Evolutionary conservation across 2,797 vertebrate species (phyloP).

Genomic region (Apogon talboti): DNA sequence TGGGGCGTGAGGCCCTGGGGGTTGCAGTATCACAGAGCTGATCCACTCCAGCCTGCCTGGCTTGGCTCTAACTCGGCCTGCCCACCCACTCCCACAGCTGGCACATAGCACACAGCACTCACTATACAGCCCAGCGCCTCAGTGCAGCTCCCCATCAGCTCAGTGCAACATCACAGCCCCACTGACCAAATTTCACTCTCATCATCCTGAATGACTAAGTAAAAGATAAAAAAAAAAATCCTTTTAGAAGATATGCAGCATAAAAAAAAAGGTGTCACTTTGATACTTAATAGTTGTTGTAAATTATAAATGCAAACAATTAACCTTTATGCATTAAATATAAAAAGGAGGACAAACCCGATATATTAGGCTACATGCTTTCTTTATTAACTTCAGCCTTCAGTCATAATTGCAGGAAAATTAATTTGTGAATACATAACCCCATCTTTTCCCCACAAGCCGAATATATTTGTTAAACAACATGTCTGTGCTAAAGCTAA

Average conservation of each 20-base stretch:
- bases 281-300: not conserved
- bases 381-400: not conserved
- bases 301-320: not conserved
- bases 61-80: conserved; percentile 54
- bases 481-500: not conserved
- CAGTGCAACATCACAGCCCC: conserved; percentile 44
- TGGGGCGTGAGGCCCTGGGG: conserved; percentile 74
- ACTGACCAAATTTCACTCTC: conserved; percentile 15
- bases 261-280: not conserved
- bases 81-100: conserved; percentile 72
- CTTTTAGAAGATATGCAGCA: not conserved
- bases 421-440: not conserved
- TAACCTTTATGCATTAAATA: not conserved
- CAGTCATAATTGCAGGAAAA: conserved; percentile 13
- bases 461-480: conserved; percentile 12
- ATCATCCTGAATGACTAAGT: conserved; percentile 14
- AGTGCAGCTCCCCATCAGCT: conserved; percentile 49
- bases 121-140: conserved; percentile 50
- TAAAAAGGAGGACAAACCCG: not conserved
- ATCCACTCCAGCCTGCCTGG: conserved; percentile 79
- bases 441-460: not conserved
- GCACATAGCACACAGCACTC: conserved; percentile 71
- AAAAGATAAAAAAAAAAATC: not conserved
- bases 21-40: conserved; percentile 79
- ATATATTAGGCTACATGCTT: not conserved